Percentiles rank a stretch among this genome's conserved stretches.
These are phyloP conservation scores for Paramacrobiotus metropolitanus DNA, from an alignment of 1,140 invertebrate species.

Conservation along the genomic window DNA sequence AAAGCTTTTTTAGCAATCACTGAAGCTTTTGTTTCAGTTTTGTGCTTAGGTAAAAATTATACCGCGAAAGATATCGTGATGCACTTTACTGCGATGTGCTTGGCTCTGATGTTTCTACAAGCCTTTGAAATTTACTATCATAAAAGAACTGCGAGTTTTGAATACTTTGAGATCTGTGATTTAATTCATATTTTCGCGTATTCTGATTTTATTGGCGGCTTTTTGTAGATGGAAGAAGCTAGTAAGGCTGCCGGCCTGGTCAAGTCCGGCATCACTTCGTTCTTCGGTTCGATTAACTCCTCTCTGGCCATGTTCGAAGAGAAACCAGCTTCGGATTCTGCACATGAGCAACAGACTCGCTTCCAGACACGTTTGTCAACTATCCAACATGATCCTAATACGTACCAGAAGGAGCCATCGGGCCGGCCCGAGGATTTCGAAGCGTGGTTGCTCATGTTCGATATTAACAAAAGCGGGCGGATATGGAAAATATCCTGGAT, in stretches of 20 bases:
- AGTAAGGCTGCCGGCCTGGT: background rate
- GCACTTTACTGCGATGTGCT: too few relatives aligned
- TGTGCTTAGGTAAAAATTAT: too few relatives aligned
- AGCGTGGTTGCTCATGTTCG: conserved; percentile 23
- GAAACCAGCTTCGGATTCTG: background rate
- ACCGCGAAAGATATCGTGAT: too few relatives aligned
- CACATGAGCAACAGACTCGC: background rate
- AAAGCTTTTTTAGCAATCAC: too few relatives aligned
- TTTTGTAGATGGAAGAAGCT: conserved; percentile 3
- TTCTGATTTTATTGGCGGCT: too few relatives aligned
- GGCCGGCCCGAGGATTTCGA: conserved; percentile 21
- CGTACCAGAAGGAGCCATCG: conserved; percentile 24
- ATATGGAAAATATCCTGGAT: conserved; percentile 26
- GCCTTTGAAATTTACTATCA: too few relatives aligned
- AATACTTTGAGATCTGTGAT: too few relatives aligned
- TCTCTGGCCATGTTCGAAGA: conserved; percentile 6
- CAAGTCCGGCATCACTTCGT: conserved; percentile 6
- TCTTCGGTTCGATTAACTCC: conserved; percentile 4
- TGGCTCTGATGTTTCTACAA: too few relatives aligned
- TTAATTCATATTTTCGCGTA: too few relatives aligned
- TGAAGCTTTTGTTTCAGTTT: too few relatives aligned
- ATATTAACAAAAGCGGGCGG: conserved; percentile 22
- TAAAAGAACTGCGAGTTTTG: too few relatives aligned
- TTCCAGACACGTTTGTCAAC: conserved; percentile 21
- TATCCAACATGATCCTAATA: conserved; percentile 24